Evolutionary conservation across 2,888 invertebrate species (phyloP), one percentile per base, ranked within the genome.

Genomic region (Resseliella maxima): DNA sequence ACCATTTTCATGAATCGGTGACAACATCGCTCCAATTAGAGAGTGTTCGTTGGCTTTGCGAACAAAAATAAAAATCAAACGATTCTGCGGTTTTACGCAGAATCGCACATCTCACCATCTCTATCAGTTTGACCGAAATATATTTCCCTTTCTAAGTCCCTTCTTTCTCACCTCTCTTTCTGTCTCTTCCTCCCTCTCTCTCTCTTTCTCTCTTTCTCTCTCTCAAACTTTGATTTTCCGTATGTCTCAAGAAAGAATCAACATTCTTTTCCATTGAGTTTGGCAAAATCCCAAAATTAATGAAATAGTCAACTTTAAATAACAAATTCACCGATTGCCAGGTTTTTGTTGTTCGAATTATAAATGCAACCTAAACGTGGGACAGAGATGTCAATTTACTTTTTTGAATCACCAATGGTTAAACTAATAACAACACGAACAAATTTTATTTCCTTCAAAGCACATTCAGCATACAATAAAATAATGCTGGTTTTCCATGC

Each of bases 31-130:
- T 72, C 72, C 72, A 72, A 31, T 72, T 72, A 12, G 15, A 31
- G 72, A 3, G 2, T 10, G 31, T 72, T 72, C 72, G 18, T 72
- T 31, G 72, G 35, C 10, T 72, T 72, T 72, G 27, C 35, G 31
- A n/a, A 72, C 72, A 72, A 72, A 72, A 72, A 72, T 72, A 72
- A 72, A 27, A 72, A 72, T 72, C 31, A n/a, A 2, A 72, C 35
- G 72, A 12, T 24, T 15, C 2, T 31, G 21, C 35, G 0, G 5
- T 3, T 31, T 15, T 72, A 72, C 72, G 72, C 72, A 72, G 72
- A 72, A 5, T 72, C 72, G n/a, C 31, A 72, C 15, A 31, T 31
- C 72, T 72, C 72, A 24, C 59, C 31, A 72, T 72, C 31, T 31
- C 18, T 35, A 31, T 31, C 18, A 15, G 46, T 50, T 50, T 50